Conservation (phyloP, 1,140 invertebrate genomes). For the Pseudomyrmex dendroicus region DNA sequence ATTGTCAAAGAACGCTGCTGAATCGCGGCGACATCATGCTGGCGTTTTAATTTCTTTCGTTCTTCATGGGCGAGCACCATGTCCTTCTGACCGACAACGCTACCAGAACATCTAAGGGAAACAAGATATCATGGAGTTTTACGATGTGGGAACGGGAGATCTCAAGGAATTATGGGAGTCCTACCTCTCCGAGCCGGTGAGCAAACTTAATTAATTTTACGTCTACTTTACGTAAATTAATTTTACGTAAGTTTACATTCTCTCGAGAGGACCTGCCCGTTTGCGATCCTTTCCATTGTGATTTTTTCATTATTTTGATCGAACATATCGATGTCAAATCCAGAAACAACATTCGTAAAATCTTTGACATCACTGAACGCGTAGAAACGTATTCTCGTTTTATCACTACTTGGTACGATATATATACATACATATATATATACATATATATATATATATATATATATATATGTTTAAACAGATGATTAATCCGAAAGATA, state of each 20-base stretch:
- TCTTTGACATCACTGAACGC: background rate
- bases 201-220: background rate
- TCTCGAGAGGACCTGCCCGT: background rate
- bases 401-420: too few relatives aligned
- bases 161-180: conserved; percentile 91
- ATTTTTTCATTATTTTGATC: background rate
- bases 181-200: conserved; percentile 88
- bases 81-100: conserved; percentile 49
- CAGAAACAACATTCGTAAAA: background rate
- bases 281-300: background rate
- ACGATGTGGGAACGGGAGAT: conserved; percentile 88
- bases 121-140: conserved; percentile 87
- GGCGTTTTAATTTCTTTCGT: conserved; percentile 47
- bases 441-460: too few relatives aligned
- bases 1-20: conserved; percentile 53
- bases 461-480: too few relatives aligned
- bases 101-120: conserved; percentile 59
- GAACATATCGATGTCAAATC: conserved; percentile 32
- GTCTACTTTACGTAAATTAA: background rate
- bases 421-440: too few relatives aligned
- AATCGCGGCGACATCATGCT: conserved; percentile 46
- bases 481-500: background rate
- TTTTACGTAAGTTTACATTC: conserved; percentile 16
- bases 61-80: conserved; percentile 63
- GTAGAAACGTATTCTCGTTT: background rate